Evolutionary conservation across 2,113 vertebrate genomes (phyloP).

Genomic region (Tenrec ecaudatus): DNA sequence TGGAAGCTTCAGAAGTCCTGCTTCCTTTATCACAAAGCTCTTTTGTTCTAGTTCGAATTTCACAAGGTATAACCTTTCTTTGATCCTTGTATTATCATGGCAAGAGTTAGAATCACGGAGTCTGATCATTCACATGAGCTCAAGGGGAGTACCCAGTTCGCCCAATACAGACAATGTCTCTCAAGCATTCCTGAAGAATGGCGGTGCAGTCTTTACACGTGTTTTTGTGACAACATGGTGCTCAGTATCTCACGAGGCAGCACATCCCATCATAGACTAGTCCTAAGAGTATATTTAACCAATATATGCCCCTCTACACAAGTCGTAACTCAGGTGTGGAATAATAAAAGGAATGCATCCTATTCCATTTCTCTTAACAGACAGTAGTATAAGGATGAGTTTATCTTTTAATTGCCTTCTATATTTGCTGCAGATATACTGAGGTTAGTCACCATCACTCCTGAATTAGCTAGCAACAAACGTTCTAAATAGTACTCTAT

Average conservation of each 20-base stretch:
- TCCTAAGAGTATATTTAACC: neutral
- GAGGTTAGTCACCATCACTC: neutral
- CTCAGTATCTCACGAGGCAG: neutral
- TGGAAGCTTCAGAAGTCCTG: constrained; percentile 28
- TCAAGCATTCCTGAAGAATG: neutral
- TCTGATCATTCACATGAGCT: neutral
- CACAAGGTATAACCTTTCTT: constrained; percentile 26
- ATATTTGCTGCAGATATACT: neutral
- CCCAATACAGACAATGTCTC: neutral
- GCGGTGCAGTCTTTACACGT: fast-evolving
- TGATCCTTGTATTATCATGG: constrained; percentile 30
- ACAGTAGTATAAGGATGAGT: too few species aligned
- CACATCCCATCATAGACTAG: neutral
- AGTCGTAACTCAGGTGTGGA: neutral
- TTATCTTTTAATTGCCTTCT: too few species aligned
- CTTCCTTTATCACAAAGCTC: constrained; percentile 35
- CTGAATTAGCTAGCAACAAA: neutral
- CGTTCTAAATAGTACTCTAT: fast-evolving
- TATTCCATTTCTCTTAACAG: neutral
- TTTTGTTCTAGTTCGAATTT: constrained; percentile 15
- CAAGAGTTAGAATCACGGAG: constrained; percentile 49
- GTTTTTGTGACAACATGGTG: neutral
- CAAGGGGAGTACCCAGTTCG: neutral
- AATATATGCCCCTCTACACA: fast-evolving
- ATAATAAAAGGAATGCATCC: fast-evolving